Base-by-base conservation (phyloP, 1,140 invertebrate genomes). In the Caenorhabditis inopinata region DNA sequence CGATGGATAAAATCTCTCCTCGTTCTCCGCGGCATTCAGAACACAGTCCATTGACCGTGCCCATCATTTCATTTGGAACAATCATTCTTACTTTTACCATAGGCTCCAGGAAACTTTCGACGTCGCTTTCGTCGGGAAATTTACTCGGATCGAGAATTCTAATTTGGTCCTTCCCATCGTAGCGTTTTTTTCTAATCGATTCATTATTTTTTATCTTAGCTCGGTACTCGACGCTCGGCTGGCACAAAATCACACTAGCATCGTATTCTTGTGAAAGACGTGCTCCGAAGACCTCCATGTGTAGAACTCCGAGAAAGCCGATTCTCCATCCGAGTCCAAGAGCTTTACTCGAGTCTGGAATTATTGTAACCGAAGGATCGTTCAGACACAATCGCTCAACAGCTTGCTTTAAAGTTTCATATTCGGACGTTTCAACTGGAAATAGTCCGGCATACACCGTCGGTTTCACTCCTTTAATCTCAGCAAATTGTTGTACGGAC, bases 391-490 rank as follows among this genome's bases (percentile, higher is more conserved):
- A 90, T 90, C 95, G 95, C 75, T 96, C 94, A 51, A 99, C 93
- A 42, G 96, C 94, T 27, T 91, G 92, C 86, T 88, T 86, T 35
- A 91, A 89, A 58, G 90, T 90, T 14, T 91, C 85, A 88, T 93
- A 93, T 86, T 97, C 93, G 2, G 94, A 93, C 86, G 96, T 94
- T 89, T 97, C 94, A 45, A 93, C 90, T 1, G 97, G 96, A 90
- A 94, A 99, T 73, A 98, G 91, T 0, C 96, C 96, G 83, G 95
- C 94, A 90, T 93, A 98, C 6, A 98, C 90, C 92, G 97, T 95
- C 14, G 96, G 93, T 87, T 93, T 93, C 7, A 93, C 90, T 29
- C 91, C 90, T 83, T 91, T 91, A 87, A 95, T 94, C 32, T 91
- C 92, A 32, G 91, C 86, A 32, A 94, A 87, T 11, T 92, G 89